Evolutionary conservation across 2,113 vertebrate genomes (phyloP).

Genomic region (Muscicapa adusta): DNA sequence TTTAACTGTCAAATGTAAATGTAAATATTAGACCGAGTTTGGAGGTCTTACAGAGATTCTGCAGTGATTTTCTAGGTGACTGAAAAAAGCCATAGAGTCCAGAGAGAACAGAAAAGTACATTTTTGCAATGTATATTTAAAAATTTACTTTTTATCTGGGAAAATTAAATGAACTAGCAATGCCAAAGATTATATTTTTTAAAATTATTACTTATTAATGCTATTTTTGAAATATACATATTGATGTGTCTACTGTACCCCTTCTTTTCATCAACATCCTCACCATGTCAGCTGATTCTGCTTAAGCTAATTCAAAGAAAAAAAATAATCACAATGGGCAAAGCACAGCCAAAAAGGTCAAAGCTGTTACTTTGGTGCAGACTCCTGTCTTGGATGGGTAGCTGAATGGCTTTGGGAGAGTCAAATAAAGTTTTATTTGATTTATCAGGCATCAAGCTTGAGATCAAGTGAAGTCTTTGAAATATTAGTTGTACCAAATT

Average conservation of each 20-base stretch:
- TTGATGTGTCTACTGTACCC: background rate
- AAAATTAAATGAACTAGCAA: background rate
- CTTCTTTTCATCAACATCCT: background rate
- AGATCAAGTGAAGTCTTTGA: background rate
- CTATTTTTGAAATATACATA: background rate
- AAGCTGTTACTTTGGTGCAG: background rate
- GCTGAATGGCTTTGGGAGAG: background rate
- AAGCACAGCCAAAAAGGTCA: background rate
- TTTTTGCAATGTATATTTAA: background rate
- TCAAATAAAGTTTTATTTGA: background rate
- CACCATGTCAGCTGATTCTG: background rate
- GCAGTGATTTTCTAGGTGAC: background rate
- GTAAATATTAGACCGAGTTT: background rate
- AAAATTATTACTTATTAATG: background rate
- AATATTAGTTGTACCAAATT: background rate
- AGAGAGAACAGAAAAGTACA: background rate
- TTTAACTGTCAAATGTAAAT: background rate
- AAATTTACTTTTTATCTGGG: background rate
- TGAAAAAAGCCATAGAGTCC: background rate
- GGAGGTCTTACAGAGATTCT: background rate
- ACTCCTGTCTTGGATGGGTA: background rate
- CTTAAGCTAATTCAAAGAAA: background rate
- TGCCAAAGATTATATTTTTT: background rate
- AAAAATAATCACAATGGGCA: background rate
- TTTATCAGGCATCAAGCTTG: background rate